Base-by-base conservation (phyloP, 1,140 invertebrate genomes). In the Saccostrea glomerata region DNA sequence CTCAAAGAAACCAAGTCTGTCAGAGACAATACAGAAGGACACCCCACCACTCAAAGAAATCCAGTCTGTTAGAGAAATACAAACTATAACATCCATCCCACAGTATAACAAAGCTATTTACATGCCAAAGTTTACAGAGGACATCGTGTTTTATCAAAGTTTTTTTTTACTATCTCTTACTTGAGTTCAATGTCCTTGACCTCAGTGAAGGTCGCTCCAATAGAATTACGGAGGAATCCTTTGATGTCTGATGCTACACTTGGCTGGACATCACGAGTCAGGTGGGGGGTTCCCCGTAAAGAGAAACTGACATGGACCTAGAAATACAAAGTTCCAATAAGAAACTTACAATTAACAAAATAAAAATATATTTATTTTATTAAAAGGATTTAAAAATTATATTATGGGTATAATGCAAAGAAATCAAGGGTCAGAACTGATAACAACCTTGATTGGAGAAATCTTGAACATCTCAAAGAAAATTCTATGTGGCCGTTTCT, bases 381-480 rank as follows among this genome's bases (percentile, higher is more conserved):
- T 60, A 4, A 15, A 60, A 60, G 3, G 3, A 60, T 4, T 60
- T 20, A 60, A 13, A 60, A 60, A 17, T 40, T 11, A 25, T 82
- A 2, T 82, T 7, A 82, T 82, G 30, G 30, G 11, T n/a, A 9
- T 7, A 47, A 47, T 47, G 47, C 47, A 47, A 47, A 47, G 47
- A 47, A 47, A 47, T 47, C 47, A 1, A 47, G 2, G 2, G 47
- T 47, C 47, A 7, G 47, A 47, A 47, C 47, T 13, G 4, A 40
- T 40, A 58, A 63, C 17, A 20, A 97, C 93, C 91, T 96, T 96
- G 4, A 97, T 92, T 1, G 97, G 97, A 15, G 97, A 97, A 82
- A 97, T 92, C 92, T 97, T 97, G 47, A 97, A 94, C 90, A 96
- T 96, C 92, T 97, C 97, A 91, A 97, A 96, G 86, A 93, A 93